These are phyloP conservation scores for Rhombomys opimus DNA, from an alignment of 2,113 vertebrate genomes.

Conservation along the genomic window DNA sequence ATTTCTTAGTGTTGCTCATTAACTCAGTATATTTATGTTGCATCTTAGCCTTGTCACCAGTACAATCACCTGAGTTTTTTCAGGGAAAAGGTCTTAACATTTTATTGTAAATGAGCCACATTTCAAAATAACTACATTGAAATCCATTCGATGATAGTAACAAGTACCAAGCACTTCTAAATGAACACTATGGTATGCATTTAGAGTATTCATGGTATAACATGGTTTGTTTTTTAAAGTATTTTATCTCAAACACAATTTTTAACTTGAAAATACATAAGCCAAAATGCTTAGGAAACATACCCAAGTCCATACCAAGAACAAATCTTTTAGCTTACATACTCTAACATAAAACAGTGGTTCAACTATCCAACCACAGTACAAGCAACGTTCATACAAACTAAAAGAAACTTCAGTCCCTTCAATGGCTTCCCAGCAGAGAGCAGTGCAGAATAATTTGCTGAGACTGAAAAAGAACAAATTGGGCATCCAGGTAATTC, in stretches of 20 bases:
- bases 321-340: not conserved
- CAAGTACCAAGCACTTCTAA: not conserved
- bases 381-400: not conserved
- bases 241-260: conserved; percentile 18
- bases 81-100: not conserved
- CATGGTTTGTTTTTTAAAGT: not conserved
- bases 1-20: not conserved
- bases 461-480: conserved; percentile 26
- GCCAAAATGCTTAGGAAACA: not conserved
- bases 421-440: not conserved
- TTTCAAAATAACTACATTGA: conserved; percentile 37
- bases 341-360: not conserved
- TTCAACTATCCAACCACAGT: not conserved
- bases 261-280: conserved; percentile 18
- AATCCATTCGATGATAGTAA: not conserved
- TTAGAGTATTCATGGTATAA: not conserved
- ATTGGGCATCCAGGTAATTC: not conserved
- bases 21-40: not conserved
- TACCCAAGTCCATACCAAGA: not conserved
- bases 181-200: not conserved
- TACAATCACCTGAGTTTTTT: not conserved
- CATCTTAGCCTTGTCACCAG: not conserved
- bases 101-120: not conserved
- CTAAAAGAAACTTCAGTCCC: conserved; percentile 2
- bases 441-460: not conserved